Conservation (phyloP, 2,113 vertebrate species). For the Dunckerocampus dactyliophorus region DNA sequence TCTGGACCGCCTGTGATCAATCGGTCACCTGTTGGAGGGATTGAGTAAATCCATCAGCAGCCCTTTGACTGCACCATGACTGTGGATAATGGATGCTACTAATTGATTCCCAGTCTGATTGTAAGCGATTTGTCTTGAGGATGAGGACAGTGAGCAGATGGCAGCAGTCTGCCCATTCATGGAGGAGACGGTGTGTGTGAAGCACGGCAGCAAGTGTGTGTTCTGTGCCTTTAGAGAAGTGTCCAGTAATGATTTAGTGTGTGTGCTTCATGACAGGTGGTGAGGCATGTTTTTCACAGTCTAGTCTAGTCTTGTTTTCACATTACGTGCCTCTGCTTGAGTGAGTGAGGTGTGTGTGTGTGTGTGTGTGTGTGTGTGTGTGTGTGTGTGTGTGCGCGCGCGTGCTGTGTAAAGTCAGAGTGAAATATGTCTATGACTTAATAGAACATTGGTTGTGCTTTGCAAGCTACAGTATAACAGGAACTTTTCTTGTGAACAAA, state of each 20-base stretch:
- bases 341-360: not conserved
- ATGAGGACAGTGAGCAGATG: slow-evolving; percentile 59
- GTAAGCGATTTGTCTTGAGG: slow-evolving; percentile 56
- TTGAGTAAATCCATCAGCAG: slow-evolving; percentile 34
- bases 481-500: not conserved
- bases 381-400: not conserved
- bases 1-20: slow-evolving; percentile 31
- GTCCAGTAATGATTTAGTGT: slow-evolving; percentile 18
- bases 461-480: not conserved
- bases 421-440: not conserved
- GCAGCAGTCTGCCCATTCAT: slow-evolving; percentile 45
- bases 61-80: slow-evolving; percentile 26
- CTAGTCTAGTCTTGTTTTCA: slow-evolving; percentile 52
- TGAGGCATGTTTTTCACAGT: slow-evolving; percentile 42
- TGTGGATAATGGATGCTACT: slow-evolving; percentile 56
- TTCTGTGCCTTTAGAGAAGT: not conserved
- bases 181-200: slow-evolving; percentile 10
- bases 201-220: not conserved
- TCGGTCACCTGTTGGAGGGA: slow-evolving; percentile 46
- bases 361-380: slow-evolving; percentile 13
- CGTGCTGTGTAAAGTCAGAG: slow-evolving; percentile 14
- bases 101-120: slow-evolving; percentile 51
- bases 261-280: slow-evolving; percentile 6
- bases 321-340: slow-evolving; percentile 40
- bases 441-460: not conserved